Conservation (phyloP, 2,888 invertebrate genomes). For the Temnothorax unifasciatus region DNA sequence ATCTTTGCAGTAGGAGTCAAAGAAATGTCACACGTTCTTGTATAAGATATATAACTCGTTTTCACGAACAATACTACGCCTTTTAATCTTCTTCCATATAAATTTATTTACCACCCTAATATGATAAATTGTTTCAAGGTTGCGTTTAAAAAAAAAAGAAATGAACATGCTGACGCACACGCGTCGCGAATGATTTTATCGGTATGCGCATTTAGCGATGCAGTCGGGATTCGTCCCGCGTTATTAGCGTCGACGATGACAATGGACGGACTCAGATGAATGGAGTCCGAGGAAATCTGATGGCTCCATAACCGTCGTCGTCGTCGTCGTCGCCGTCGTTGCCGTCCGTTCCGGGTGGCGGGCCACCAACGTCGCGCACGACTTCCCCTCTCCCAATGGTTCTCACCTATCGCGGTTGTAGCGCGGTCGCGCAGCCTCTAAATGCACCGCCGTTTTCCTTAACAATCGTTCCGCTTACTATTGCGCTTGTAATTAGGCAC, state of each 20-base stretch:
- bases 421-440: slow-evolving; percentile 65
- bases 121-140: slow-evolving; percentile 31
- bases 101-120: slow-evolving; percentile 41
- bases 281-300: slow-evolving; percentile 65
- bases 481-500: slow-evolving; percentile 75
- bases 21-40: slow-evolving; percentile 45
- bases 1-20: slow-evolving; percentile 42
- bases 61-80: slow-evolving; percentile 6
- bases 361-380: slow-evolving; percentile 78
- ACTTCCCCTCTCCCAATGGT: slow-evolving; percentile 68
- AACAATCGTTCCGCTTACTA: slow-evolving; percentile 71
- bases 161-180: not conserved
- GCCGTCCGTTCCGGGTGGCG: slow-evolving; percentile 73
- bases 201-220: slow-evolving; percentile 9
- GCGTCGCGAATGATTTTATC: slow-evolving; percentile 24
- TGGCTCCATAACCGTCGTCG: slow-evolving; percentile 54
- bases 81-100: not conserved
- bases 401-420: slow-evolving; percentile 71
- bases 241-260: slow-evolving; percentile 52
- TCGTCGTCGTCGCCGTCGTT: slow-evolving; percentile 37
- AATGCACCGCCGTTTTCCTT: slow-evolving; percentile 74
- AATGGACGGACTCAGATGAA: slow-evolving; percentile 63
- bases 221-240: slow-evolving; percentile 13
- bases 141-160: not conserved
- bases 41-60: slow-evolving; percentile 12